Evolutionary conservation across 2,888 invertebrate genomes (phyloP).

Genomic region (Dichetophora obliterata): DNA sequence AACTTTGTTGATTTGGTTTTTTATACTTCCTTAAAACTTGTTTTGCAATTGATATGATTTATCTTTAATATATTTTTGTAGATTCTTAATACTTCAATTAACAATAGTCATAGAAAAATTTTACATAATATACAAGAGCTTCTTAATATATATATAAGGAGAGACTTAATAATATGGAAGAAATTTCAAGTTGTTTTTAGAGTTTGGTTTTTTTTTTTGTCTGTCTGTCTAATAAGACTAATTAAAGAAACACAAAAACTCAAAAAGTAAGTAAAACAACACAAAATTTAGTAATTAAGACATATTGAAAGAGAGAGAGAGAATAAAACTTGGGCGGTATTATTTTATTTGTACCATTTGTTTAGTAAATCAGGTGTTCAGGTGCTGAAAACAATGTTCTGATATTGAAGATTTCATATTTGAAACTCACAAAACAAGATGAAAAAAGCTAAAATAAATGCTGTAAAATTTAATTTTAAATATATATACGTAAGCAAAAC

Average conservation of each 20-base stretch:
- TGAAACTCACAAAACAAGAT: no score
- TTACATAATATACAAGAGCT: conserved; percentile 5
- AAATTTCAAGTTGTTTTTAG: neutral
- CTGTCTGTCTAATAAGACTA: neutral
- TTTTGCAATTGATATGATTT: conserved; percentile 24
- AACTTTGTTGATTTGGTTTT: neutral
- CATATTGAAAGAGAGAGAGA: neutral
- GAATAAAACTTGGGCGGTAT: no score
- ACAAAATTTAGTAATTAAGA: no score
- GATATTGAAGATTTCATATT: no score
- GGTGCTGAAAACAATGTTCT: neutral
- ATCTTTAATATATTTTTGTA: neutral
- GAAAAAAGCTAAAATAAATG: no score
- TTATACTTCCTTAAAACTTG: neutral
- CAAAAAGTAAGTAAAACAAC: neutral
- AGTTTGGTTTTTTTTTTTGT: neutral
- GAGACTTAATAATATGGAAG: conserved; percentile 26
- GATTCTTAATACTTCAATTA: neutral
- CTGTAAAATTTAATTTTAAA: no score
- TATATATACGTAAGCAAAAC: no score
- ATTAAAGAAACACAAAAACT: neutral
- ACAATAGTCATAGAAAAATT: neutral
- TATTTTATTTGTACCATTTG: conserved; percentile 3
- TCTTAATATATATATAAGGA: neutral
- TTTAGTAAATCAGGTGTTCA: conserved; percentile 3